A percentile compares a stretch with the other conserved stretches of the same genome.
Evolutionary conservation across 2,113 vertebrate genomes (phyloP).

Genomic region (Apeltes quadracus): DNA sequence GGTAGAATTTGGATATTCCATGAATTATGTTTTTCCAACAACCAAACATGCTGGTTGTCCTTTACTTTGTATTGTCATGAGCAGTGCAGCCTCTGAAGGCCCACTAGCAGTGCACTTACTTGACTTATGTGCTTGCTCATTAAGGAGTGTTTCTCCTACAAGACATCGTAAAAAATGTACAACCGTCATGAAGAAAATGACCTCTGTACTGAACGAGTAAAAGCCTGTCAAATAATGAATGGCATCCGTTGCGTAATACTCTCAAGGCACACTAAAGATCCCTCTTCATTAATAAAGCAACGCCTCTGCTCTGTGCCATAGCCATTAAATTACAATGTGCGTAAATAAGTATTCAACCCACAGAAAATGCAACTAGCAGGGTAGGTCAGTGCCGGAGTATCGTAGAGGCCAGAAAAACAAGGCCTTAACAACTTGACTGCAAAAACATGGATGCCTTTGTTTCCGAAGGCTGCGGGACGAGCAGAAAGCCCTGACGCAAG

Average conservation of each 20-base stretch:
- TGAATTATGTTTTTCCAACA: not conserved
- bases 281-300: constrained; percentile 19
- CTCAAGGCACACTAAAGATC: constrained; percentile 28
- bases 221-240: constrained; percentile 40
- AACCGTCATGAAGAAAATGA: constrained; percentile 43
- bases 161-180: constrained; percentile 30
- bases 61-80: not conserved
- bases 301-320: not conserved
- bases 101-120: not conserved
- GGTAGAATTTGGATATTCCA: not conserved
- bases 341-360: constrained; percentile 18
- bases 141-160: constrained; percentile 17
- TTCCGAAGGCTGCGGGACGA: constrained; percentile 56
- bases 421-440: constrained; percentile 47
- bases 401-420: constrained; percentile 57
- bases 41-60: not conserved
- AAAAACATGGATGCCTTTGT: constrained; percentile 72
- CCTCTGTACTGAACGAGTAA: constrained; percentile 46
- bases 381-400: constrained; percentile 32
- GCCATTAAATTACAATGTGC: constrained; percentile 25
- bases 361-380: constrained; percentile 11
- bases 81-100: not conserved
- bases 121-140: constrained; percentile 21
- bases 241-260: constrained; percentile 41
- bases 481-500: constrained; percentile 72